Evolutionary conservation across 2,888 invertebrate species (phyloP).

Genomic region (Tanytarsus gracilentus): DNA sequence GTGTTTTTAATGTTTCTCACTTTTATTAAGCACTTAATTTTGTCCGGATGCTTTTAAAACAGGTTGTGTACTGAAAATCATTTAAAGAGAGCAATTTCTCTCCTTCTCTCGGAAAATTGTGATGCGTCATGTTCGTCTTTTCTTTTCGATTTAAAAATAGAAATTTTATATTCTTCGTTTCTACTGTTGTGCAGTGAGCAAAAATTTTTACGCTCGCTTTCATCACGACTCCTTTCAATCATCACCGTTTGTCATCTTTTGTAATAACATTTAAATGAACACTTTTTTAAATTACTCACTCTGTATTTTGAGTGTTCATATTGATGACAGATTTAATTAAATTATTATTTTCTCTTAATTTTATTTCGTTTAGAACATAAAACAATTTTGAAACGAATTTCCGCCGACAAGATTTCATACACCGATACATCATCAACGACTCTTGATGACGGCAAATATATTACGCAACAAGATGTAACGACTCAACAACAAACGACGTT

Average conservation of each 20-base stretch:
- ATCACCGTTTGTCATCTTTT: too few relatives aligned
- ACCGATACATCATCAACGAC: background rate
- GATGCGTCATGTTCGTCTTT: too few relatives aligned
- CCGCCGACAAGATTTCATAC: conserved; percentile 10
- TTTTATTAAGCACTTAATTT: background rate
- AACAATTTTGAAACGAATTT: conserved; percentile 12
- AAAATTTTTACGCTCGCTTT: too few relatives aligned
- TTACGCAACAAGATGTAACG: background rate
- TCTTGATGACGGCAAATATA: background rate
- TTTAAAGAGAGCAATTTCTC: too few relatives aligned
- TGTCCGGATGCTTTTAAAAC: conserved; percentile 10
- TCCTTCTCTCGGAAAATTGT: too few relatives aligned
- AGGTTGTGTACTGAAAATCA: conserved; percentile 5
- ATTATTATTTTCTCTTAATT: background rate
- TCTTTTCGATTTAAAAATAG: background rate
- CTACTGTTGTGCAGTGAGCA: too few relatives aligned
- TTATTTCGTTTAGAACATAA: conserved; percentile 1
- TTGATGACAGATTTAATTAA: background rate
- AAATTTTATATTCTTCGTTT: background rate
- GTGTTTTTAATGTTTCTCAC: background rate
- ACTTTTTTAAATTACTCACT: conserved; percentile 1
- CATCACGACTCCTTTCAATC: background rate
- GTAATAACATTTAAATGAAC: too few relatives aligned
- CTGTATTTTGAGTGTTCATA: background rate
- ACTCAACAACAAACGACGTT: conserved; percentile 5